Evolutionary conservation across 30 jellyfish, hydroid and myxozoan genomes (phyloP).

Genomic region (Catostylus mosaicus): DNA sequence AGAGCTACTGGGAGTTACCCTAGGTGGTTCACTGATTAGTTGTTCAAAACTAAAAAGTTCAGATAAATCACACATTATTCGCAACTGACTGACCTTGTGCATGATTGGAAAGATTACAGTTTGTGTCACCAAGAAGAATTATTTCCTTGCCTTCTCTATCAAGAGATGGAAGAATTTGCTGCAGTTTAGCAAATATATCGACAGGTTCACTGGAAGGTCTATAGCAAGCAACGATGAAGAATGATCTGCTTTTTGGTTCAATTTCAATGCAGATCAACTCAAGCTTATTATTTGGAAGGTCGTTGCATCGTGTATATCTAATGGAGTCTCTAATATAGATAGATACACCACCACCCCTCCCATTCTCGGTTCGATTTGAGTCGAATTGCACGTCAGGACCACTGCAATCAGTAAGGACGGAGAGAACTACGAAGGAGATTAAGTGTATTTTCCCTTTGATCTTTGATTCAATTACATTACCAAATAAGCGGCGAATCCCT

Average conservation of each 20-base stretch:
- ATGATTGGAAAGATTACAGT: conserved; percentile 34
- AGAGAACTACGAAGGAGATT: too few species aligned
- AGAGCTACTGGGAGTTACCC: conserved; percentile 23
- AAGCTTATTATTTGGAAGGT: conserved; percentile 17
- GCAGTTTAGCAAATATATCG: conserved; percentile 18
- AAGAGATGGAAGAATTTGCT: conserved; percentile 16
- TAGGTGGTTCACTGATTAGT: conserved; percentile 26
- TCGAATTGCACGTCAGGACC: too few species aligned
- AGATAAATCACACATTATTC: neutral
- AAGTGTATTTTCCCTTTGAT: too few species aligned
- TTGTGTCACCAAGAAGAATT: conserved; percentile 39
- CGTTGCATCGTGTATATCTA: conserved; percentile 17
- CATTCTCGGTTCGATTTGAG: too few species aligned
- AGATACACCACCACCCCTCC: too few species aligned
- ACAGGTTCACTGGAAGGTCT: conserved; percentile 48
- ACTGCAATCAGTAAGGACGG: too few species aligned
- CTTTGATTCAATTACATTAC: too few species aligned
- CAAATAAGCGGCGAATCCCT: too few species aligned
- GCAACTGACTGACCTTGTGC: neutral
- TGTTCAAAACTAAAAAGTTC: conserved; percentile 8
- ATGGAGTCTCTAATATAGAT: conserved; percentile 40
- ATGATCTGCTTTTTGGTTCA: conserved; percentile 22
- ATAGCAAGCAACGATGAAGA: conserved; percentile 47
- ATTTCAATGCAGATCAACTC: conserved; percentile 27
- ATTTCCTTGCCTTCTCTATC: conserved; percentile 53